Conservation (phyloP, 2,888 invertebrate genomes). For the Orthosia gothica region DNA sequence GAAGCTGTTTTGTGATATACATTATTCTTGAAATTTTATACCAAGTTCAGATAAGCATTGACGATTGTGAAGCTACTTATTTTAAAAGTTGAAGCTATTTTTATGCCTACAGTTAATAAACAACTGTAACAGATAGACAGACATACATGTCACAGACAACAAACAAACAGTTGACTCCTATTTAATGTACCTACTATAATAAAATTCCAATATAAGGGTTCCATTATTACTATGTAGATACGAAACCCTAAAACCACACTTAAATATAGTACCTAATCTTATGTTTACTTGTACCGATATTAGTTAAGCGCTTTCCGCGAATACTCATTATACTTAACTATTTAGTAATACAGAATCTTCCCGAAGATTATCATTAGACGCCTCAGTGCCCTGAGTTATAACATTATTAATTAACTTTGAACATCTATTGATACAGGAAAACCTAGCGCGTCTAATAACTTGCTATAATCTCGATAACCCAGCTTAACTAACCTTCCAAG, state of each 20-base stretch:
- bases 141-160: no score
- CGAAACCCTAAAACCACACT: not conserved
- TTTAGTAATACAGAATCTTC: not conserved
- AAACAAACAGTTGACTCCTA: no score
- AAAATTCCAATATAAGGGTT: no score
- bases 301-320: not conserved
- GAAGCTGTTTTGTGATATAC: conserved; percentile 7
- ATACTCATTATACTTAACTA: not conserved
- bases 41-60: not conserved
- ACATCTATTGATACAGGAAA: conserved; percentile 13
- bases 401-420: conserved; percentile 24
- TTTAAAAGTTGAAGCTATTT: not conserved
- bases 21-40: conserved; percentile 15
- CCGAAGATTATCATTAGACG: not conserved
- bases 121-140: no score
- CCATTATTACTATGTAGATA: not conserved
- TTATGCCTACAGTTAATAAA: no score
- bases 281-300: not conserved
- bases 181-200: no score
- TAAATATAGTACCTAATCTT: no score
- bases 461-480: conserved; percentile 21
- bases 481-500: conserved; percentile 22
- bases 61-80: not conserved
- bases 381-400: not conserved
- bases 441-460: conserved; percentile 2